Percentiles rank a stretch among this genome's conserved stretches.
Evolutionary conservation across 2,888 invertebrate species (phyloP).

Genomic region (Margaritifera margaritifera): DNA sequence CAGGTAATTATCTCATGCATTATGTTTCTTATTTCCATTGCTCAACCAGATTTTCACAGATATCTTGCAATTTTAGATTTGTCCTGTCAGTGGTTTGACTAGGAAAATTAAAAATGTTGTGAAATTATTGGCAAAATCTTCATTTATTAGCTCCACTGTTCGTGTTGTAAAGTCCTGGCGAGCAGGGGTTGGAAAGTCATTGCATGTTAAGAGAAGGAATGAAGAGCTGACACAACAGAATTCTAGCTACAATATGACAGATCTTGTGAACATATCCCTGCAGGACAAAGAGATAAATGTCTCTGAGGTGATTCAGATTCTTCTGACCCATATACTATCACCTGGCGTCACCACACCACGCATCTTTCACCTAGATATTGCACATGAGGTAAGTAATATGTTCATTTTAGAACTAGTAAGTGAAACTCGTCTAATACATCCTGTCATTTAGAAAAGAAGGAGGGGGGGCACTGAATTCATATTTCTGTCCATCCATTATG

Average conservation of each 20-base stretch:
- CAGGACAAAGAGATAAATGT: slow-evolving; percentile 42
- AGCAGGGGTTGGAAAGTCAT: slow-evolving; percentile 60
- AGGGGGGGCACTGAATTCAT: no score
- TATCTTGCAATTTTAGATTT: no score
- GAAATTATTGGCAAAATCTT: no score
- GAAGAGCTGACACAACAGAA: slow-evolving; percentile 25
- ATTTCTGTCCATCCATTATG: no score
- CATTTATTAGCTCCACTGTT: slow-evolving; percentile 43
- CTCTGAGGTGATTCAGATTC: slow-evolving; percentile 28
- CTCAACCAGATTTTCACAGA: no score
- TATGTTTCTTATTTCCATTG: no score
- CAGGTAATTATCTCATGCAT: no score
- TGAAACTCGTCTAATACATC: no score
- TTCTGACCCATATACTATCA: slow-evolving; percentile 31
- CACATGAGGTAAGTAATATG: slow-evolving; percentile 45
- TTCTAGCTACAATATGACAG: slow-evolving; percentile 2
- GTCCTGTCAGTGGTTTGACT: no score
- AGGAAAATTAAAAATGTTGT: no score
- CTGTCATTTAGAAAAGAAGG: no score
- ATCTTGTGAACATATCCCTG: slow-evolving; percentile 37
- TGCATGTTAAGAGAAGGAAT: slow-evolving; percentile 44
- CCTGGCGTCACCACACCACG: slow-evolving; percentile 34
- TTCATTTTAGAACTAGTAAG: no score
- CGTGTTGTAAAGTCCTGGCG: slow-evolving; percentile 55
- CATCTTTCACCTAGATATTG: slow-evolving; percentile 57